phyloP scores from a whole-genome alignment of 2,113 vertebrate species.

The Poecilia latipinna region DNA sequence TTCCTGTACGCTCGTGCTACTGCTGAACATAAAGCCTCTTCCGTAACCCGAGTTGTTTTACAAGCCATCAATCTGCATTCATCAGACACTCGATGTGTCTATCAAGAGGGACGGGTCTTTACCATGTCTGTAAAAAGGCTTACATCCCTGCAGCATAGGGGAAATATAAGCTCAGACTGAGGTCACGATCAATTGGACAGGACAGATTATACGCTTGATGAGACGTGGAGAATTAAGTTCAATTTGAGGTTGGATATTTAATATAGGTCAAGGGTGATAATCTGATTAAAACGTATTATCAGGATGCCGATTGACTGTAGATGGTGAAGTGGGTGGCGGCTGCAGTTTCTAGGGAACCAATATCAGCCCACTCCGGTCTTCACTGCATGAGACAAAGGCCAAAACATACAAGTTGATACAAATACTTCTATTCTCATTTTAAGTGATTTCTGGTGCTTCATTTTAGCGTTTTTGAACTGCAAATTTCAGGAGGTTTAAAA shows the following conservation, averaged over 20 bases:
- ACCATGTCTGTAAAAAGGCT: not conserved
- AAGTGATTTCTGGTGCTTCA: not conserved
- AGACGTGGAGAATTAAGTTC: conserved; percentile 43
- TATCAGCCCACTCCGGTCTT: not conserved
- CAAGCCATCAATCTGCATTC: not conserved
- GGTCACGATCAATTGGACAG: conserved; percentile 13
- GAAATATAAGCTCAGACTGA: conserved; percentile 1
- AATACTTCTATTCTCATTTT: not conserved
- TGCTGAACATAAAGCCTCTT: not conserved
- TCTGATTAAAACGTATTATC: conserved; percentile 59
- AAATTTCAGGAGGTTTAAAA: too few relatives aligned
- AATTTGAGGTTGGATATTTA: conserved; percentile 56
- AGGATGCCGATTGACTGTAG: conserved; percentile 29
- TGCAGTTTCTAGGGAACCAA: conserved; percentile 7
- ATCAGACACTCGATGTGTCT: not conserved
- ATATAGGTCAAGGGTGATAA: conserved; percentile 64
- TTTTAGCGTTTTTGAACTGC: not conserved
- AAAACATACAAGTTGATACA: conserved; percentile 13
- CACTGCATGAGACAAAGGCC: conserved; percentile 4
- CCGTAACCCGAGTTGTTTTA: not conserved
- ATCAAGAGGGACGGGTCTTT: not conserved
- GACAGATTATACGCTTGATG: conserved; percentile 44
- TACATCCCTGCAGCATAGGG: not conserved
- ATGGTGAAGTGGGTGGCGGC: conserved; percentile 17
- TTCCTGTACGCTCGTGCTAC: not conserved